Evolutionary conservation across 2,113 vertebrate species (phyloP), one percentile per base, ranked within the genome.

Genomic region (Salvelinus sp.): DNA sequence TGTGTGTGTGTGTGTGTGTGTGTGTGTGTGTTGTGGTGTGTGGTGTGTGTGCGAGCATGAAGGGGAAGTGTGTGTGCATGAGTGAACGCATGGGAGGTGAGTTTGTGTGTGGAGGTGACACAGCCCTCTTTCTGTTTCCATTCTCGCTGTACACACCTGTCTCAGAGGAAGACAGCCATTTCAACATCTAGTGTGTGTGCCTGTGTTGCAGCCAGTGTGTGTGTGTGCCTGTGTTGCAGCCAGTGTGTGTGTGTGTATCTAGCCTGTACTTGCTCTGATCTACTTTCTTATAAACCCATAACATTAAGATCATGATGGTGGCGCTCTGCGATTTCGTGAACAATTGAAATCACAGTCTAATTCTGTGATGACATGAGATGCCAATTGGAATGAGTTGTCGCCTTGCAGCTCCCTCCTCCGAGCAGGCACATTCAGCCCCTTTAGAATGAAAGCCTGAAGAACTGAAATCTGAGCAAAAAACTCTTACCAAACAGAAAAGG

Each of bases 361-460:
- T 9, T 23, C 58, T 16, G n/a, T 22, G 54, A n/a, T 13, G 28
- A 10, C 57, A 62, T 20, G 25, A 74, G 10, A 30, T 1, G 23
- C 57, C 60, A 27, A 70, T 50, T 64, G 16, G 16, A 12, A 67
- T 70, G 6, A 18, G n/a, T 25, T 22, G n/a, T 50, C 23, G 9
- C 25, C 9, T 50, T 71, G 18, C 16, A 6, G 89, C 86, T 87
- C 84, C 91, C 85, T 88, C 82, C 80, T 76, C 80, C 86, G 89
- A 91, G 82, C 83, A 78, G 83, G 86, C 88, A 44, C 85, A 88
- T 91, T 91, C 85, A 70, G 78, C 84, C 87, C 54, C 75, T 83
- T 84, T 78, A 86, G 83, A 88, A 91, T 88, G 90, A 87, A 90
- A 83, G 88, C 80, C 86, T 83, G 85, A 89, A 79, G 70, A 90